Conservation (phyloP, 2,113 vertebrate species). For the Mormyrus lacerda region DNA sequence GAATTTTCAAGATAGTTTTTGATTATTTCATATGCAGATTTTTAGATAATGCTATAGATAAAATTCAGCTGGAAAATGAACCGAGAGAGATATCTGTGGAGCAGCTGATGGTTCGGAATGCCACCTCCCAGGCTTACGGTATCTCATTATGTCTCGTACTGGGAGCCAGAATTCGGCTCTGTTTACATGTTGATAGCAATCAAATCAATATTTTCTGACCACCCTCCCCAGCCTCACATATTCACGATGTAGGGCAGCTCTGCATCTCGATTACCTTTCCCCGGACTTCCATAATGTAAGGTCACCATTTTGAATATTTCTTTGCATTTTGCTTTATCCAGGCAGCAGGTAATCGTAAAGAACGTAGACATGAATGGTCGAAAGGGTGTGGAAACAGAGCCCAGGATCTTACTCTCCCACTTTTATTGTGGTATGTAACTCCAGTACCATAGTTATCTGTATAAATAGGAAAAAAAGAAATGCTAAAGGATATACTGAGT, state of each 20-base stretch:
- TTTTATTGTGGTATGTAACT: neutral
- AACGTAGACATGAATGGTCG: neutral
- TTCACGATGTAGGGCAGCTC: neutral
- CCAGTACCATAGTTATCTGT: neutral
- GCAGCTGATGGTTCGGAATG: slow-evolving; percentile 21
- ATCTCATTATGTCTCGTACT: slow-evolving; percentile 8
- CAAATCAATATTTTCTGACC: slow-evolving; percentile 7
- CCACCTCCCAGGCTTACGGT: slow-evolving; percentile 11
- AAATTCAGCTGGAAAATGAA: slow-evolving; percentile 21
- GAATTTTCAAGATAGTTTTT: neutral
- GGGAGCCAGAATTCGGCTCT: neutral
- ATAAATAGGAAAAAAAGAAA: neutral
- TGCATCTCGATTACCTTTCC: neutral
- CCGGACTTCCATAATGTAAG: neutral
- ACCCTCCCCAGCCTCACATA: neutral
- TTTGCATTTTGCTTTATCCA: neutral
- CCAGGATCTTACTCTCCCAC: neutral
- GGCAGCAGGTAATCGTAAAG: neutral
- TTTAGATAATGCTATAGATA: neutral
- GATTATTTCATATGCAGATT: neutral
- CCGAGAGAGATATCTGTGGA: slow-evolving; percentile 32
- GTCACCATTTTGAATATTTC: neutral
- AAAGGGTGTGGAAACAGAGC: neutral
- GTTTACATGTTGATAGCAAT: slow-evolving; percentile 20
- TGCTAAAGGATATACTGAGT: neutral